Conservation (phyloP, 2,113 vertebrate genomes). For the Albula glossodonta region DNA sequence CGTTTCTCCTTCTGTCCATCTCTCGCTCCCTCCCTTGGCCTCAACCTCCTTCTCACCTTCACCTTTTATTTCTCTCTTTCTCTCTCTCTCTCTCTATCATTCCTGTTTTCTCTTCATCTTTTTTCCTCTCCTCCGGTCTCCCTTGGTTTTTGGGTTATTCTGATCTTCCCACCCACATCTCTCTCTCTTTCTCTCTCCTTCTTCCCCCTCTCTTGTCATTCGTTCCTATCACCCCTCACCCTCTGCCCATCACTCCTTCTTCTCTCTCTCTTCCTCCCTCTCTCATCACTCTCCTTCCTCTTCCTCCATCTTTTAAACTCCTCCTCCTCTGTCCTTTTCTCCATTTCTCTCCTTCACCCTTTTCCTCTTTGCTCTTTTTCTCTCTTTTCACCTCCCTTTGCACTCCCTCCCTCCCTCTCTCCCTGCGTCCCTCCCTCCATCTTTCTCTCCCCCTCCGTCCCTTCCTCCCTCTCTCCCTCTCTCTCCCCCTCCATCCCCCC, state of each 20-base stretch:
- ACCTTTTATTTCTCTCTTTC: background rate
- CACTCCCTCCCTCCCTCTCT: conserved; percentile 20
- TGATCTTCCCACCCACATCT: background rate
- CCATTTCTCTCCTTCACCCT: conserved; percentile 35
- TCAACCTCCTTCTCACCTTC: background rate
- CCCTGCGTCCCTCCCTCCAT: conserved; percentile 13
- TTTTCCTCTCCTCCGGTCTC: background rate
- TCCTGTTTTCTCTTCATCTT: background rate
- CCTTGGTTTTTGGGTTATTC: too few species aligned
- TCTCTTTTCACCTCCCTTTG: conserved; percentile 10
- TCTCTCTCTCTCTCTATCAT: background rate
- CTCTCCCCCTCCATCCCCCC: background rate
- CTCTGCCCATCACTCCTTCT: background rate
- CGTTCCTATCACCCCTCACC: conserved; percentile 10
- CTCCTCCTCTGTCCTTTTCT: conserved; percentile 37
- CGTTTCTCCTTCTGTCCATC: conserved; percentile 36
- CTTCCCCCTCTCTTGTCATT: background rate
- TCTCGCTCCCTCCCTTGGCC: background rate
- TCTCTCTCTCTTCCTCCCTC: background rate
- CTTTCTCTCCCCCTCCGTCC: background rate
- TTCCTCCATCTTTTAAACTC: background rate
- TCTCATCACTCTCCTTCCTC: background rate
- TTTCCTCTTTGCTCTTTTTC: conserved; percentile 25
- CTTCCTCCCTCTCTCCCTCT: background rate
- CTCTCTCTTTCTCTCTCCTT: conserved; percentile 25